Conservation (phyloP, 2,113 vertebrate species). For the Laticauda colubrina region DNA sequence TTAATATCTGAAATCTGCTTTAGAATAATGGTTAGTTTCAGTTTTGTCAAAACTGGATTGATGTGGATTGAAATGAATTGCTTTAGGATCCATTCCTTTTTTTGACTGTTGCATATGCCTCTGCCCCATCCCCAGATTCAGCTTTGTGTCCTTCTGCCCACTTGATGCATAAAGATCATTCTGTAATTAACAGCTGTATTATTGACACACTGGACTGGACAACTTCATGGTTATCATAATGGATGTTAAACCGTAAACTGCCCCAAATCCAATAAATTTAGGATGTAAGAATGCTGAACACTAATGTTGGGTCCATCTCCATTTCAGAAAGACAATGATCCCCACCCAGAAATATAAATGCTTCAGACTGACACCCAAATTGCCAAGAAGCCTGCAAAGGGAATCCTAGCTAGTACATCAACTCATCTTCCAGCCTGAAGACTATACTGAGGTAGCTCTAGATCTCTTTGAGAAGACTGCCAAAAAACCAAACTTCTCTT, state of each 20-base stretch:
- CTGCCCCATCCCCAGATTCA: background rate
- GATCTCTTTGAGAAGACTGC: background rate
- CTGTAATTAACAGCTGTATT: background rate
- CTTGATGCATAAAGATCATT: background rate
- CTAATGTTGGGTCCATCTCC: background rate
- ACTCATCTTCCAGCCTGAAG: background rate
- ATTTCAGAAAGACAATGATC: background rate
- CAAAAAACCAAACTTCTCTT: background rate
- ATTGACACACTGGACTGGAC: background rate
- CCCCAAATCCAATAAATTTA: background rate
- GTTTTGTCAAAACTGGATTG: background rate
- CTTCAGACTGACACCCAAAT: background rate
- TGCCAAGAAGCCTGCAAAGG: background rate
- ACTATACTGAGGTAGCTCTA: background rate
- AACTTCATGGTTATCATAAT: background rate
- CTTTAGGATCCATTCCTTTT: background rate
- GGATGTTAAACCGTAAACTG: background rate
- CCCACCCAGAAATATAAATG: background rate
- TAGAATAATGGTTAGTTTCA: background rate
- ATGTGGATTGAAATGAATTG: background rate
- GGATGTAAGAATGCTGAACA: background rate
- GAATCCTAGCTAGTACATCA: background rate
- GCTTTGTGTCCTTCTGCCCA: background rate
- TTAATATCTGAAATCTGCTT: background rate
- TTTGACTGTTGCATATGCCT: background rate